phyloP scores from a whole-genome alignment of 2,797 vertebrate genomes.

The Chaenodraco wilsoni region DNA sequence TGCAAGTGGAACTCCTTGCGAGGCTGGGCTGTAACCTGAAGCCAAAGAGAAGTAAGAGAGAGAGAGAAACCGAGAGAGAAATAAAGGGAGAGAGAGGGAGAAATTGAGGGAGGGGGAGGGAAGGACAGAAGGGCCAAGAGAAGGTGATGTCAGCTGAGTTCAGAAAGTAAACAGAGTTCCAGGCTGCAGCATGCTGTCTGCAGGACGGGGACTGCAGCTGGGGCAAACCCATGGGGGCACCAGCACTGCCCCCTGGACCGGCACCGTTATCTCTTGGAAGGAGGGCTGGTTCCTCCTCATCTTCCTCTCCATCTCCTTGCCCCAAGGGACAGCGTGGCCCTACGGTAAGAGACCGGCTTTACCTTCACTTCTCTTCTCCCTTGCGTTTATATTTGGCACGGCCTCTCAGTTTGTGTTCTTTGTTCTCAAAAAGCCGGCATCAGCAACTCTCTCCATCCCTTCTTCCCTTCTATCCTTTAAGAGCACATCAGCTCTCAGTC shows the following conservation, averaged over 20 bases:
- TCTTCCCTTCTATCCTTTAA: slow-evolving; percentile 29
- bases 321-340: slow-evolving; percentile 79
- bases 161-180: slow-evolving; percentile 88
- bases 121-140: slow-evolving; percentile 68
- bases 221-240: slow-evolving; percentile 67
- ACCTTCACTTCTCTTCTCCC: slow-evolving; percentile 28
- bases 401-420: slow-evolving; percentile 62
- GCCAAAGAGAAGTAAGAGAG: slow-evolving; percentile 63
- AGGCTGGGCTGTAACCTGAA: slow-evolving; percentile 83
- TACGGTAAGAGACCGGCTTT: slow-evolving; percentile 78
- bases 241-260: slow-evolving; percentile 44
- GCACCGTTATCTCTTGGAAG: slow-evolving; percentile 56
- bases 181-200: slow-evolving; percentile 86
- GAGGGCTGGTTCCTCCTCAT: slow-evolving; percentile 71
- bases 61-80: slow-evolving; percentile 41
- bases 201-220: slow-evolving; percentile 70
- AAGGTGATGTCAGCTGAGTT: slow-evolving; percentile 88
- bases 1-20: slow-evolving; percentile 69
- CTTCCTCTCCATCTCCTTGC: slow-evolving; percentile 70
- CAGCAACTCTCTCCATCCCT: slow-evolving; percentile 67
- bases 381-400: slow-evolving; percentile 34
- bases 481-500: slow-evolving; percentile 30
- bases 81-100: slow-evolving; percentile 34
- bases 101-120: slow-evolving; percentile 66
- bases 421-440: slow-evolving; percentile 77